Conservation (phyloP, 2,113 vertebrate species). For the Oreocharis arfaki region DNA sequence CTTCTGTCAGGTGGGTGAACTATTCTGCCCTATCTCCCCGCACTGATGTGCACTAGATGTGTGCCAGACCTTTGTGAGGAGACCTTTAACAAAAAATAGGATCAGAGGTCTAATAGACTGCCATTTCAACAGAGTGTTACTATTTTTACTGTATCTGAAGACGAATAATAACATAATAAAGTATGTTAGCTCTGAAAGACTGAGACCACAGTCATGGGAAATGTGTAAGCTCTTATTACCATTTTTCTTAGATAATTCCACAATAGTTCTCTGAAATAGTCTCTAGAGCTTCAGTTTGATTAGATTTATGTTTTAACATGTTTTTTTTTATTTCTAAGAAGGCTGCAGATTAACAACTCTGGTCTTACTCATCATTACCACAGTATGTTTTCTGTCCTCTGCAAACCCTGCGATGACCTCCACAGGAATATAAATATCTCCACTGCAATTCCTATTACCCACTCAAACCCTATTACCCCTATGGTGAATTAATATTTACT, state of each 20-base stretch:
- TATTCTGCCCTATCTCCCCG: neutral
- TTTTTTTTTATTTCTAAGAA: neutral
- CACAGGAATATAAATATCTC: neutral
- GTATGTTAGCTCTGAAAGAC: neutral
- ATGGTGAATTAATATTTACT: neutral
- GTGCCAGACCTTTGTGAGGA: neutral
- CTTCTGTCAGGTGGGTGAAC: neutral
- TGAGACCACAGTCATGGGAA: neutral
- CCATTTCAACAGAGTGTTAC: neutral
- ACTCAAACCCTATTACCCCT: neutral
- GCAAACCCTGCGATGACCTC: neutral
- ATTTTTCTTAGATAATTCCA: neutral
- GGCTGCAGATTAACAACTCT: neutral
- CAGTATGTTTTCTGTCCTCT: neutral
- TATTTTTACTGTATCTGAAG: neutral
- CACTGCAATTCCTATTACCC: too few relatives aligned
- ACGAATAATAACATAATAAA: neutral
- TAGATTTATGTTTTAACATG: neutral
- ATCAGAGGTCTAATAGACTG: neutral
- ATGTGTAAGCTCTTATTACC: neutral
- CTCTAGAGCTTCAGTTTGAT: neutral
- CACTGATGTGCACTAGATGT: neutral
- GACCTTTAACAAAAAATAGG: neutral
- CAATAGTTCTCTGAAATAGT: neutral
- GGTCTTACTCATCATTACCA: neutral